Evolutionary conservation across 2,888 invertebrate species (phyloP).

Genomic region (Nematopogon swammerdamellus): DNA sequence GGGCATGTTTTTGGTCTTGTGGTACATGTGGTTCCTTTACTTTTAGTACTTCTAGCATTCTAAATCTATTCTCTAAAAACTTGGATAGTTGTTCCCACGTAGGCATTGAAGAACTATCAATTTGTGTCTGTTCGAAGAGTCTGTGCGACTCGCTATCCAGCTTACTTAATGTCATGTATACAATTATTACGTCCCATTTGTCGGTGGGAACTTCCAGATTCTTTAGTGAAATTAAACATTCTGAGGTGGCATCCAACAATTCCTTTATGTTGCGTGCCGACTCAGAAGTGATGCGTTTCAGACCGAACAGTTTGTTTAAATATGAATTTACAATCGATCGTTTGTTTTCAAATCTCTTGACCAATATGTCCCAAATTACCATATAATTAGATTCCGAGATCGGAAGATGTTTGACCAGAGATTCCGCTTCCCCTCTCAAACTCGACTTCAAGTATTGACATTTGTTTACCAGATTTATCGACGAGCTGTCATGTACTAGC

Average conservation of each 20-base stretch:
- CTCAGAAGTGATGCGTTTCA: constrained; percentile 9
- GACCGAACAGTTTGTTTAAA: constrained; percentile 12
- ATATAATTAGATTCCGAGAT: constrained; percentile 9
- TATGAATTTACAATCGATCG: constrained; percentile 10
- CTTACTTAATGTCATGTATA: constrained; percentile 7
- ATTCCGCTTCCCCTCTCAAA: constrained; percentile 11
- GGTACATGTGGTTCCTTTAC: not conserved
- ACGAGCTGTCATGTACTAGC: constrained; percentile 6
- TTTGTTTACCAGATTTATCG: constrained; percentile 10
- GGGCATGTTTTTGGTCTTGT: not conserved
- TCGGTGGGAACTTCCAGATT: constrained; percentile 11
- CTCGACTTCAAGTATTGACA: constrained; percentile 12
- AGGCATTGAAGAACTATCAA: constrained; percentile 10
- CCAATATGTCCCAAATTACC: constrained; percentile 11
- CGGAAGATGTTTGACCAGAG: constrained; percentile 8
- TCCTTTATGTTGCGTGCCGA: constrained; percentile 11
- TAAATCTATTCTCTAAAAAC: constrained; percentile 15
- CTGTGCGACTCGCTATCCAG: constrained; percentile 14
- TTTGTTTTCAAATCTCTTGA: constrained; percentile 12
- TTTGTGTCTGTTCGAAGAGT: constrained; percentile 11
- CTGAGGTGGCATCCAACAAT: constrained; percentile 14
- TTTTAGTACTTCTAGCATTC: constrained; percentile 13
- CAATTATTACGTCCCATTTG: constrained; percentile 4
- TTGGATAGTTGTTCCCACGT: constrained; percentile 9
- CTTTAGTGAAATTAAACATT: constrained; percentile 14